Evolutionary conservation across 2,113 vertebrate genomes (phyloP).

Genomic region (Sula dactylatra): DNA sequence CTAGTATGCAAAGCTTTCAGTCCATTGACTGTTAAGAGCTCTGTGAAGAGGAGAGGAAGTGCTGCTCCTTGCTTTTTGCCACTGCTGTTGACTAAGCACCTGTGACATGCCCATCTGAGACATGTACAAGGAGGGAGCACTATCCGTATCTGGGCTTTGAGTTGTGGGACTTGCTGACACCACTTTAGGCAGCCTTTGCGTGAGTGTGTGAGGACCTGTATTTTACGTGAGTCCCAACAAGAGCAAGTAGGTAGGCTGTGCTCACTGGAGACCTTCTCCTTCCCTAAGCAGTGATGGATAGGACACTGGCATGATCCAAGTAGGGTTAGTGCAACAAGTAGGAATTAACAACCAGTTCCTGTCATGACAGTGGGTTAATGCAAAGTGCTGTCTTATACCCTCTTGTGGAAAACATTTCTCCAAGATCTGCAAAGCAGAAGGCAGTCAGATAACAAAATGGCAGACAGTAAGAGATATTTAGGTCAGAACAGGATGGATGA

Average conservation of each 20-base stretch:
- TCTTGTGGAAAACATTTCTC: not conserved
- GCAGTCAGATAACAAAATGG: not conserved
- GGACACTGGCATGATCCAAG: not conserved
- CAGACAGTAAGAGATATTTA: not conserved
- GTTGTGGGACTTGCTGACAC: not conserved
- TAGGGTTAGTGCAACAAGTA: not conserved
- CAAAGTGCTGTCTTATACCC: not conserved
- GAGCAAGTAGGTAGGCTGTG: not conserved
- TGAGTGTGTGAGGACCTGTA: accelerated
- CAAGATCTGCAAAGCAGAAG: not conserved
- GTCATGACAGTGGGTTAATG: not conserved
- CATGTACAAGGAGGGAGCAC: not conserved
- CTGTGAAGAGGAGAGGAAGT: not conserved
- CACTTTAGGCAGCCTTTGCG: not conserved
- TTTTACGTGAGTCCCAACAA: not conserved
- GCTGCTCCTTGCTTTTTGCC: not conserved
- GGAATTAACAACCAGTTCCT: not conserved
- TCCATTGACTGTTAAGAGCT: not conserved
- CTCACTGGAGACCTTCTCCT: not conserved
- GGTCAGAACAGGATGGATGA: not conserved
- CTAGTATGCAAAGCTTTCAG: not conserved
- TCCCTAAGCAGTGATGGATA: not conserved
- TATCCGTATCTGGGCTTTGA: accelerated
- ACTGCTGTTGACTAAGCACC: not conserved
- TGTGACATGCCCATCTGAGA: accelerated